Evolutionary conservation across 2,113 vertebrate genomes (phyloP), one percentile per base, ranked within the genome.

Genomic region (Ovibos moschatus): DNA sequence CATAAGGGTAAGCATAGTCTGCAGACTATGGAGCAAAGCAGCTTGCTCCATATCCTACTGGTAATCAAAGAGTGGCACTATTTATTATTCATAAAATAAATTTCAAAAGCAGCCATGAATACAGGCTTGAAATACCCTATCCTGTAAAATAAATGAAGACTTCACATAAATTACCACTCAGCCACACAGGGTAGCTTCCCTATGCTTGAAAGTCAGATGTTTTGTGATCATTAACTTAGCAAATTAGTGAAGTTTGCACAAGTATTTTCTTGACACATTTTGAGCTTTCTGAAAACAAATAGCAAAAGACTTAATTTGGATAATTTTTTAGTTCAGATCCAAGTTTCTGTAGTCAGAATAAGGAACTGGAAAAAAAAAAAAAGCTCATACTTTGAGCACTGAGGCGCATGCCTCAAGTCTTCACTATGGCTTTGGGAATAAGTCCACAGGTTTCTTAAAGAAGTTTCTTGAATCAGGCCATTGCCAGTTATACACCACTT

Each of bases 401-500:
- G 86, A 93, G 82, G 43, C 78, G 2, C 90, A 47, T 79, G 78
- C 82, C 90, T 96, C 81, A 84, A 16, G 45, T 90, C 85, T 96
- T 94, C 58, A 96, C 51, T 95, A 95, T 92, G 94, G 91, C 94
- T 97, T 97, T 95, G 55, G 74, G 94, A 85, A 55, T 53, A 83
- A 97, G 90, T 60, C 62, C 84, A 88, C 87, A 92, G 62, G 27
- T 79, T 97, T 92, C 92, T 90, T 47, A 45, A 89, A 86, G 30
- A 91, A 90, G 19, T 55, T 95, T 89, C 91, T 81, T 95, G 43
- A 50, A 23, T 47, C 27, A 82, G 43, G 67, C 62, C 82, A 78
- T 36, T 97, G 84, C 64, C 94, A 94, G 51, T 36, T 71, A 17
- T 92, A 89, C 91, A 90, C 88, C 55, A 89, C n/a, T 93, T 94